phyloP scores from a whole-genome alignment of 2,113 vertebrate genomes.

The Climacteris rufus region DNA sequence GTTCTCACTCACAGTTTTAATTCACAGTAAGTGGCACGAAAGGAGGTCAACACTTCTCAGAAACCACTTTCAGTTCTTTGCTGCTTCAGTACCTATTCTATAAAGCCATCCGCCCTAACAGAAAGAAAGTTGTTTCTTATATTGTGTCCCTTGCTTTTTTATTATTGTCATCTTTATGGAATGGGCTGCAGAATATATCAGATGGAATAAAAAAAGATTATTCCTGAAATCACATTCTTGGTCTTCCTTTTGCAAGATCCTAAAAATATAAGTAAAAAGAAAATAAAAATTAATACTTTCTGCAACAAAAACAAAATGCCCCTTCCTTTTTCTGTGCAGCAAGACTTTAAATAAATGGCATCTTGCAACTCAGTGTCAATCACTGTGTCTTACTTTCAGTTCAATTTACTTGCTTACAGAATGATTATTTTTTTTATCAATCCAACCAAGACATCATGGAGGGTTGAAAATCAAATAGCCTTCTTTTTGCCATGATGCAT shows the following conservation, averaged over 20 bases:
- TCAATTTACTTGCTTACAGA: slow-evolving; percentile 7
- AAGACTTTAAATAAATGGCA: background rate
- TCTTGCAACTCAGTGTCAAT: background rate
- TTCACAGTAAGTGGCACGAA: slow-evolving; percentile 83
- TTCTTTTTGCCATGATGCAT: slow-evolving; percentile 35
- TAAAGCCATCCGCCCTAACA: slow-evolving; percentile 52
- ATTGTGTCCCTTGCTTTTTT: slow-evolving; percentile 35
- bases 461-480: slow-evolving; percentile 29
- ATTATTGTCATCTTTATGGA: slow-evolving; percentile 51
- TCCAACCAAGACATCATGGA: background rate
- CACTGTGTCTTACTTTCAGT: background rate
- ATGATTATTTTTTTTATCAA: background rate
- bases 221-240: background rate
- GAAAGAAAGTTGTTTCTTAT: slow-evolving; percentile 52
- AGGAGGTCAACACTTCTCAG: slow-evolving; percentile 78
- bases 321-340: background rate
- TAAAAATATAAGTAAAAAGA: background rate
- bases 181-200: slow-evolving; percentile 13
- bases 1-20: slow-evolving; percentile 81
- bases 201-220: background rate
- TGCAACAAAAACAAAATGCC: background rate
- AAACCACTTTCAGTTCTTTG: slow-evolving; percentile 72
- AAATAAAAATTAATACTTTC: background rate
- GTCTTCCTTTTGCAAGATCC: background rate
- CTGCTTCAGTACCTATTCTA: slow-evolving; percentile 69